Base-by-base conservation (phyloP, 2,888 invertebrate genomes). In the Scaptomyza parva region DNA sequence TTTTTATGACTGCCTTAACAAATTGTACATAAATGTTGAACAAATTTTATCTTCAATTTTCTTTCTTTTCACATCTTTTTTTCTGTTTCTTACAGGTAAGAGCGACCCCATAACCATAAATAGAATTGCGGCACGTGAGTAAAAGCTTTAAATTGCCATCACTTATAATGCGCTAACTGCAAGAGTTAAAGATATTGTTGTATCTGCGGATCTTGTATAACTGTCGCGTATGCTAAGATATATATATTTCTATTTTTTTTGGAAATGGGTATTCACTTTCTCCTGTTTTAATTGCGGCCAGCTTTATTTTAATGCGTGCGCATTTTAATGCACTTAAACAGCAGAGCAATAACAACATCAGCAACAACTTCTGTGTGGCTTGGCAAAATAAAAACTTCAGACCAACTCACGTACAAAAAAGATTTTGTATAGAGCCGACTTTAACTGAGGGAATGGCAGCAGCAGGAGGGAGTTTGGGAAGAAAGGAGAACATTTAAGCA, bases 401-500 rank as follows among this genome's bases (percentile, higher is more conserved):
- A 40, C 33, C 53, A 57, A 57, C 75, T 72, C 86, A 76, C 86
- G 86, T 85, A 82, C 69, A 41, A 52, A 69, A 72, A 80, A 52
- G 59, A 67, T 69, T 62, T 64, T 62, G 58, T 62, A 37, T 44
- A 52, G 70, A 50, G 60, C 30, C 43, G 22, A 8, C 44, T 24
- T 8, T 39, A 55, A 17, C 14, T 41, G 24, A 20, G 22, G 17
- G 33, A 22, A 24, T 14, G 11, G n/a, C 5, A 8, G 37, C 14
- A 8, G 18, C 1, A 20, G 20, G 1, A 6, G 12, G 28, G 44
- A 44, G 47, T 39, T 12, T 30, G 35, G 50, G 50, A 45, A 60
- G 52, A 57, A 53, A 59, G 64, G 62, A 84, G 83, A 87, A 79
- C 80, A 81, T 84, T 84, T 88, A 84, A 86, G 88, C 75, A 78